Percentiles rank a stretch among this genome's conserved stretches.
phyloP scores from a whole-genome alignment of 2,797 vertebrate genomes.

The Epinephelus awoara region DNA sequence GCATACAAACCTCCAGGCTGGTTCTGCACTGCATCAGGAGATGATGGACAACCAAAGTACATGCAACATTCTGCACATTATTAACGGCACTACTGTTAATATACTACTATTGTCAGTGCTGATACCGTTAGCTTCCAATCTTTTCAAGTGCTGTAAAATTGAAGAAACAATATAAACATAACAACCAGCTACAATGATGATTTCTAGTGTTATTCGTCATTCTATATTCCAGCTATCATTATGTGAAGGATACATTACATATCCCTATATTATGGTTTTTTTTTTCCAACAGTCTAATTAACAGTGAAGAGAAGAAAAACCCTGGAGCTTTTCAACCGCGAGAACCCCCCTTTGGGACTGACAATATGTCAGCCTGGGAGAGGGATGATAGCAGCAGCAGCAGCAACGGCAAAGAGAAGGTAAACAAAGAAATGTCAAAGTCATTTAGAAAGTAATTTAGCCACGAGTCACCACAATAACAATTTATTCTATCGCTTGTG shows the following conservation, averaged over 20 bases:
- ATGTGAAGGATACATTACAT: conserved; percentile 16
- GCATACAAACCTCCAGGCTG: conserved; percentile 68
- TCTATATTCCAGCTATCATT: conserved; percentile 3
- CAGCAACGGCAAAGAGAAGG: conserved; percentile 75
- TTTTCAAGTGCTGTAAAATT: background rate
- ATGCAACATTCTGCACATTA: background rate
- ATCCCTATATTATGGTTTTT: conserved; percentile 25
- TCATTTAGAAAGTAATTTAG: conserved; percentile 21
- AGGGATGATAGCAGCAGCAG: conserved; percentile 60
- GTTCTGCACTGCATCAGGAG: conserved; percentile 51
- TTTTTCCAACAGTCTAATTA: conserved; percentile 56
- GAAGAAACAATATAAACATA: background rate
- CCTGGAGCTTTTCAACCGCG: conserved; percentile 59
- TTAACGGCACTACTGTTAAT: background rate
- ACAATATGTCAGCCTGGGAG: conserved; percentile 79
- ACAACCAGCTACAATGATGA: background rate
- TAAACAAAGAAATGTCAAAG: conserved; percentile 65
- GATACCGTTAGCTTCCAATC: background rate
- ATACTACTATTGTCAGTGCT: background rate
- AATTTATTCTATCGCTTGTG: background rate
- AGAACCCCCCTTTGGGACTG: conserved; percentile 79
- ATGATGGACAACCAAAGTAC: conserved; percentile 60
- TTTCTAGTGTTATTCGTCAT: background rate
- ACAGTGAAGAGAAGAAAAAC: conserved; percentile 72
- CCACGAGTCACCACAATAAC: conserved; percentile 4